Conservation (phyloP, 2,797 vertebrate species). For the Hephaestus fuliginosus region DNA sequence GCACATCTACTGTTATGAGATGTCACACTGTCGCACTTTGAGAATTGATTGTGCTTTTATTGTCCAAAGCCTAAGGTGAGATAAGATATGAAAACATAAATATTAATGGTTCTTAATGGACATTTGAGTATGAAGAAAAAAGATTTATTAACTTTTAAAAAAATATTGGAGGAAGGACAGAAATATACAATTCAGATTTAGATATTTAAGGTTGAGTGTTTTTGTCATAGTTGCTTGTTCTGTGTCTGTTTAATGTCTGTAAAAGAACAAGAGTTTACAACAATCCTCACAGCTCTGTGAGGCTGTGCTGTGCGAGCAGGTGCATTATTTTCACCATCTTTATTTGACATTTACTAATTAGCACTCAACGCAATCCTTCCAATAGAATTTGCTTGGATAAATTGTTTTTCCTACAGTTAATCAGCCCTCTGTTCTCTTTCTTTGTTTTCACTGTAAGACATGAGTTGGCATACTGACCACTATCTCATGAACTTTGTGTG, state of each 20-base stretch:
- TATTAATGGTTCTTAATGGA: not conserved
- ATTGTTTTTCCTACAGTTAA: too few relatives aligned
- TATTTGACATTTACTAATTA: not conserved
- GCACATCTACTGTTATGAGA: slow-evolving; percentile 28
- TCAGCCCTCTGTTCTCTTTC: not conserved
- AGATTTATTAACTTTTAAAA: not conserved
- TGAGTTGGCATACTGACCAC: not conserved
- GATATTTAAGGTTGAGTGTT: not conserved
- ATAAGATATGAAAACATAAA: slow-evolving; percentile 1
- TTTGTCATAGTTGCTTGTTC: not conserved
- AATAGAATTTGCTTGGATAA: too few relatives aligned
- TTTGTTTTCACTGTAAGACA: not conserved
- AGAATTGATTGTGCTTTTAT: slow-evolving; percentile 19
- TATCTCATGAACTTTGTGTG: not conserved
- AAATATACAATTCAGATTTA: not conserved
- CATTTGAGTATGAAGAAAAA: slow-evolving; percentile 1
- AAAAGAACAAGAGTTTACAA: too few relatives aligned
- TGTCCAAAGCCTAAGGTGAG: not conserved
- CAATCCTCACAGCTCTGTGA: not conserved
- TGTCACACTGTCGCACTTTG: slow-evolving; percentile 13
- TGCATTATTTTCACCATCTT: not conserved
- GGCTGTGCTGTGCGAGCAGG: not conserved
- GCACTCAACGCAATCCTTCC: not conserved
- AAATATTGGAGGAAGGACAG: too few relatives aligned
- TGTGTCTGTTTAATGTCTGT: not conserved